phyloP scores from a whole-genome alignment of 2,888 invertebrate species.

The Penaeus monodon region DNA sequence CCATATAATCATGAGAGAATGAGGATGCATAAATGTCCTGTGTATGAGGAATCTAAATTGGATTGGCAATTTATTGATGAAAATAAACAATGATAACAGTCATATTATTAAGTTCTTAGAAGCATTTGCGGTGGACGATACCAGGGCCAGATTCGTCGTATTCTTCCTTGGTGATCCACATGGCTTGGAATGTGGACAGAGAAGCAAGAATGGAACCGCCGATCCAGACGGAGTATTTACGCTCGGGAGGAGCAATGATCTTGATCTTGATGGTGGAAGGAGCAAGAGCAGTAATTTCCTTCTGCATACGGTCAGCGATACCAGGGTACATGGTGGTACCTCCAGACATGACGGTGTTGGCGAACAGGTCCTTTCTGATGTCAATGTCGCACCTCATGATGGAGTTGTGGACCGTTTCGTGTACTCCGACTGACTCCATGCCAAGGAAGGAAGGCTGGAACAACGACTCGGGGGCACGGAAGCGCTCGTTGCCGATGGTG shows the following conservation, averaged over 20 bases:
- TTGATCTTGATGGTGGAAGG: constrained; percentile 88
- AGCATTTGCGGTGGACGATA: constrained; percentile 73
- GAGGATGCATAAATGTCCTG: too few relatives aligned
- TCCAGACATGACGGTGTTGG: constrained; percentile 77
- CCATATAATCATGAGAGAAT: too few relatives aligned
- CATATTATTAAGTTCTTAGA: constrained; percentile 67
- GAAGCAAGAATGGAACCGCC: constrained; percentile 90
- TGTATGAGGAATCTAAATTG: too few relatives aligned
- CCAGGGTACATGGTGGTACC: constrained; percentile 97
- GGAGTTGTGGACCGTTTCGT: constrained; percentile 50
- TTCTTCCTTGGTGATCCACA: constrained; percentile 93
- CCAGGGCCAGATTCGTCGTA: constrained; percentile 85
- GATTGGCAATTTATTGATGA: too few relatives aligned
- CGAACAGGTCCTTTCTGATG: constrained; percentile 56
- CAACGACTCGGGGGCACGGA: constrained; percentile 86
- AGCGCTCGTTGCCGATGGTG: constrained; percentile 91
- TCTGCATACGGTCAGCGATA: constrained; percentile 90
- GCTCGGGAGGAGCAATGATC: constrained; percentile 91
- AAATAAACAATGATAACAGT: too few relatives aligned
- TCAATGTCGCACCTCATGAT: constrained; percentile 56
- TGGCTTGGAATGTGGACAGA: constrained; percentile 90
- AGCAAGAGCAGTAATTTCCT: constrained; percentile 85
- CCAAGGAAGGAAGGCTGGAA: constrained; percentile 82
- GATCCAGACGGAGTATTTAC: constrained; percentile 93
- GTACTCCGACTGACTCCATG: constrained; percentile 68